A percentile compares a stretch with the other conserved stretches of the same genome.
These are phyloP conservation scores for Pomatorhinus ruficollis DNA, from an alignment of 2,113 vertebrate genomes.

Conservation along the genomic window DNA sequence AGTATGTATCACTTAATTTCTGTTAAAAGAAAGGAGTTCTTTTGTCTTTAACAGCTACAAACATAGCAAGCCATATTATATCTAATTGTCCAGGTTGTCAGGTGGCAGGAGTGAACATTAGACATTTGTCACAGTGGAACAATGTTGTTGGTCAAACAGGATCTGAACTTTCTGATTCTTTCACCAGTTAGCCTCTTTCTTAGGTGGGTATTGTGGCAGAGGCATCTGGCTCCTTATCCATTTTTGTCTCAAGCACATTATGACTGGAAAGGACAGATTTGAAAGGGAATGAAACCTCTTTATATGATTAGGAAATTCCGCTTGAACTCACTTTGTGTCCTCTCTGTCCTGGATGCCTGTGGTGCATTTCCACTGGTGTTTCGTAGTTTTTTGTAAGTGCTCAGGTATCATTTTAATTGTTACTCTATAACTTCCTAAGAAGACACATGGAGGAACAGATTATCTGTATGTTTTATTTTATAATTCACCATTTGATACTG, in stretches of 20 bases:
- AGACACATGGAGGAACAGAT: neutral
- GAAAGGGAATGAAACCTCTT: neutral
- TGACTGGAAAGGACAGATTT: neutral
- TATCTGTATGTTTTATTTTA: neutral
- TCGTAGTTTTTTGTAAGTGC: neutral
- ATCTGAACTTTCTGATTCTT: neutral
- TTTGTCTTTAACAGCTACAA: neutral
- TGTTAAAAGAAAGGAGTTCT: neutral
- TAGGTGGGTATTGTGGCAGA: accelerated
- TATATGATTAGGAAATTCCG: neutral
- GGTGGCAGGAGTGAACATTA: accelerated
- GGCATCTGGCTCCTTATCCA: neutral
- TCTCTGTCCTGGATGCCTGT: neutral
- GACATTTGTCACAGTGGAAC: too few species aligned
- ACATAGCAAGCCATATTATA: neutral
- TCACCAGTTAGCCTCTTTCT: neutral
- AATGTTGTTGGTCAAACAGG: neutral
- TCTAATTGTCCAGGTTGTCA: neutral
- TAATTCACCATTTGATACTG: neutral
- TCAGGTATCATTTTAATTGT: neutral
- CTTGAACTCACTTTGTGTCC: neutral
- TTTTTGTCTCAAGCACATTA: neutral
- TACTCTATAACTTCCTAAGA: neutral
- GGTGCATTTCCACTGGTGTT: neutral
- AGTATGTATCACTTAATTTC: neutral